Base-by-base conservation (phyloP, 37 sponge, comb jelly and placozoan genomes). In the Geodia barretti region DNA sequence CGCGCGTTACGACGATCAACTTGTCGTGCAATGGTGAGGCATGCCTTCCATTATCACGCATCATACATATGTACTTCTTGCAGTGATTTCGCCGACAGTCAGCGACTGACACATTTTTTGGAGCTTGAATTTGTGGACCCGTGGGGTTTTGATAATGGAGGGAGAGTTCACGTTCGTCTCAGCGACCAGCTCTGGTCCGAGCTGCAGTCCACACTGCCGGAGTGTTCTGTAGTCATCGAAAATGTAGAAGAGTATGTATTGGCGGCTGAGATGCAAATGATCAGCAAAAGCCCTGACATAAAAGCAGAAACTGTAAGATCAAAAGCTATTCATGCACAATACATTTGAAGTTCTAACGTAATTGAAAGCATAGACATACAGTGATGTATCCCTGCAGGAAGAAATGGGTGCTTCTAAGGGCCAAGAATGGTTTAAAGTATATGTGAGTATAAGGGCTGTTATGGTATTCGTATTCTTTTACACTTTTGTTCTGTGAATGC, bases 161-260 rank as follows among this genome's bases (percentile, higher is more conserved):
- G 63, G 34, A 72, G 72, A 21, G 74, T 83, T 1, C 80, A 86
- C 66, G 40, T 88, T 23, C 64, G 80, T 2, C 35, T 89, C 23
- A 76, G 67, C 0, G 38, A 28, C 23, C 14, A 47, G 0, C 30
- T 19, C 17, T 79, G 47, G 32, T 17, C 25, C 4, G 30, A 43
- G n/a, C 76, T 89, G 33, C 80, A 84, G 66, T 47, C 26, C 4
- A 74, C 63, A 70, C 69, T 79, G 47, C 69, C 81, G 0, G 74
- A 89, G 38, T 83, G 85, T 30, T 17, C 11, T 1, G 47, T 89
- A 4, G 41, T 84, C 8, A 42, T 84, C 21, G 33, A 62, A 14
- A 47, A 47, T 14, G 54, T 47, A 47, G 54, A 47, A 47, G 54
- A 47, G 11, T 47, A 47, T 47, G 54, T 47, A 47, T 17, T 7